These are phyloP conservation scores for Dasypolia templi DNA, from an alignment of 2,888 invertebrate genomes.

Conservation along the genomic window DNA sequence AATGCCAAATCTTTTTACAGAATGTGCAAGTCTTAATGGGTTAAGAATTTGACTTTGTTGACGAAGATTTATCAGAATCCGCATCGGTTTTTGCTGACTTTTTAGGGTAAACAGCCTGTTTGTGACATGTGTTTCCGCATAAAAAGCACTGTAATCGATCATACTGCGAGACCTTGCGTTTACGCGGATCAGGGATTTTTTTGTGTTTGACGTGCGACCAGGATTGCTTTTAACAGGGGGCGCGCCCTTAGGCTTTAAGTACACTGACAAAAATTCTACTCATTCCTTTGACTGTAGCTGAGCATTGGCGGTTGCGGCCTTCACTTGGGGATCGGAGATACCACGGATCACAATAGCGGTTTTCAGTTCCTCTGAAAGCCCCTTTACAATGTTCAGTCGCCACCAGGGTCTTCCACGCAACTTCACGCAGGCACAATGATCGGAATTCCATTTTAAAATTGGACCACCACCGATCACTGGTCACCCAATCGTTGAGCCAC, in stretches of 20 bases:
- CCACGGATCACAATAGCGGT: too few species aligned
- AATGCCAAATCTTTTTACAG: background rate
- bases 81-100: background rate
- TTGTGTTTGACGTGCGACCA: background rate
- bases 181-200: background rate
- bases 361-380: too few species aligned
- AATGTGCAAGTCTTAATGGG: background rate
- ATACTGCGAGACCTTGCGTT: background rate
- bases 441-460: too few species aligned
- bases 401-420: too few species aligned
- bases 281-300: background rate
- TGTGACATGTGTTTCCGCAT: background rate
- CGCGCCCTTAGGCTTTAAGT: background rate
- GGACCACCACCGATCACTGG: background rate
- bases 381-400: too few species aligned
- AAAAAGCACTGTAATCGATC: background rate
- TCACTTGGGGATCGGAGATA: background rate
- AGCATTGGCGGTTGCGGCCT: background rate
- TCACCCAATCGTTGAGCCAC: conserved; percentile 1
- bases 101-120: background rate
- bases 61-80: background rate
- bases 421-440: too few species aligned
- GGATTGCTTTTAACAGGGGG: background rate
- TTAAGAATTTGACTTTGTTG: background rate
- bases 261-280: background rate